Evolutionary conservation across 2,797 vertebrate genomes (phyloP), one percentile per base, ranked within the genome.

Genomic region (Sciurus vulgaris): DNA sequence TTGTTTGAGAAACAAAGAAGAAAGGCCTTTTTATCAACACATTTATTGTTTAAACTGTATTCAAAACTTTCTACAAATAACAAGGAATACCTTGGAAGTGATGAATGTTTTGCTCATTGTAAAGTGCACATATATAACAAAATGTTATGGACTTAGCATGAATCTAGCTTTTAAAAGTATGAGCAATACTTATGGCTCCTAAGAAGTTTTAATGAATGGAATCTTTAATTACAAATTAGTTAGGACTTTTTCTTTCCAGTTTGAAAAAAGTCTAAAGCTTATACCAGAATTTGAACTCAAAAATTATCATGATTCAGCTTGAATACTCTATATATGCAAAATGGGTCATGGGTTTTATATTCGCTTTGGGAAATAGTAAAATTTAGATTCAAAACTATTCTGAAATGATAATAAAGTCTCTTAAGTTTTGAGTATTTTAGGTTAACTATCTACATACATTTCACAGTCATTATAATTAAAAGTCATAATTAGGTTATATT

Each of bases 301-400:
- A 67, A 94, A 81, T 22, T 10, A 84, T 24, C 8, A 88, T 14
- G 20, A 87, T 89, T 91, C 15, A 92, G 54, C 33, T 35, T 69
- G 7, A 90, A 67, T 26, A 84, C 49, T 30, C 72, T 92, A 24
- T 94, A 33, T 56, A 89, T 49, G 30, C 10, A 92, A 86, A 92
- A 88, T 30, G 41, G 61, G 20, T 81, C 10, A 51, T 69, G 54
- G 54, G 8, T 10, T 84, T 87, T 86, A 73, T 54, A 70, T n/a
- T 92, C 5, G 88, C 85, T 81, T 70, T 92, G 56, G 44, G 84
- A 92, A 92, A 92, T 38, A 35, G 5, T 91, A 38, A 96, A 44
- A 96, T 87, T 65, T 90, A 35, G 86, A 95, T 22, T 54, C 33
- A 87, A 87, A 97, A 69, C 24, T 85, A 83, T 72, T 94, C 47